These are phyloP conservation scores for Echinarachnius parma DNA, from an alignment of 53 echinoderm and acorn worm genomes.

Conservation along the genomic window DNA sequence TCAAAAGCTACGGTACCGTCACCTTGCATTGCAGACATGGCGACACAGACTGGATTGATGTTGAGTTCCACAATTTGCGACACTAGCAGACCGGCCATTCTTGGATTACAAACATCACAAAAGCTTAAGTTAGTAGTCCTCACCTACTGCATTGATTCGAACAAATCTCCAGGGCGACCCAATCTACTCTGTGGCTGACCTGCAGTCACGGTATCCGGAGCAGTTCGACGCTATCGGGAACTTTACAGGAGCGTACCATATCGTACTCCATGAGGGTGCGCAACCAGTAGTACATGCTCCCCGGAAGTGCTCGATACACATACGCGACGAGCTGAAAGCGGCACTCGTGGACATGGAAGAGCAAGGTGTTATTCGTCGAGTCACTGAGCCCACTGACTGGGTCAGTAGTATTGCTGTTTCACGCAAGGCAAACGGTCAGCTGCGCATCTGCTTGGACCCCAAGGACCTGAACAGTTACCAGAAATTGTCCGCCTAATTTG, in stretches of 20 bases:
- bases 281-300: constrained; percentile 21
- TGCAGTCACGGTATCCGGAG: constrained; percentile 41
- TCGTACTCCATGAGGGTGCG: constrained; percentile 21
- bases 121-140: constrained; percentile 23
- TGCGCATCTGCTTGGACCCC: constrained; percentile 63
- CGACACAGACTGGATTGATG: constrained; percentile 17
- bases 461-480: constrained; percentile 51
- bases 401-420: constrained; percentile 49
- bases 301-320: constrained; percentile 49
- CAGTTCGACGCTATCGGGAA: constrained; percentile 57
- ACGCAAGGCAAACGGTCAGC: constrained; percentile 49
- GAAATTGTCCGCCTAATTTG: too few relatives aligned
- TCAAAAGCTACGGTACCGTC: constrained; percentile 45
- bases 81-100: constrained; percentile 44
- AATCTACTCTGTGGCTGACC: constrained; percentile 9
- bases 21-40: too few relatives aligned
- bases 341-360: constrained; percentile 54
- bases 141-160: constrained; percentile 15
- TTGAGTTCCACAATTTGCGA: constrained; percentile 36
- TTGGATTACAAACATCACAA: constrained; percentile 38
- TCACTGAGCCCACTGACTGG: constrained; percentile 71
- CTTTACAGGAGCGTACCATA: constrained; percentile 45
- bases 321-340: constrained; percentile 51
- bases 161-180: too few relatives aligned
- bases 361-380: constrained; percentile 49